Percentiles rank a stretch among this genome's conserved stretches.
phyloP scores from a whole-genome alignment of 2,888 invertebrate species.

The Patella ulyssiponensis region DNA sequence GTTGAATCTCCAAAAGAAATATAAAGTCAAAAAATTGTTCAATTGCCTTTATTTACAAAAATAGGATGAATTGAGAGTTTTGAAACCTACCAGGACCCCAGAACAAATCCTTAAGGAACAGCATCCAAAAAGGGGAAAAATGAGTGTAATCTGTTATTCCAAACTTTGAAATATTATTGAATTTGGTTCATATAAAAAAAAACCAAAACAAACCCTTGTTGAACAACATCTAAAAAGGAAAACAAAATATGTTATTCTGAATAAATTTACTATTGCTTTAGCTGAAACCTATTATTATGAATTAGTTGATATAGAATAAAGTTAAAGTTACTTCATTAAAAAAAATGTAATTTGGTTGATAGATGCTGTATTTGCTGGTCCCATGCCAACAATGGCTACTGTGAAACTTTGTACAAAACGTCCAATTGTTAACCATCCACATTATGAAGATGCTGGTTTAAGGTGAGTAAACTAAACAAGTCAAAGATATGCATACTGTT shows the following conservation, averaged over 20 bases:
- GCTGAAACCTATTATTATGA: too few relatives aligned
- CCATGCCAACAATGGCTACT: constrained; percentile 88
- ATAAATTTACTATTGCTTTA: neutral
- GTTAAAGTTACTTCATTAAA: too few relatives aligned
- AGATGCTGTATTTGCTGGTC: constrained; percentile 86
- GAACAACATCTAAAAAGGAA: neutral
- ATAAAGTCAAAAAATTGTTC: too few relatives aligned
- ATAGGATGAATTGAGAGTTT: too few relatives aligned
- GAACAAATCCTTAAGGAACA: neutral
- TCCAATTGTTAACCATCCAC: constrained; percentile 89
- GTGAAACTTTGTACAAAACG: constrained; percentile 83
- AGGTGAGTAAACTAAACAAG: constrained; percentile 75
- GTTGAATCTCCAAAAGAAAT: too few relatives aligned
- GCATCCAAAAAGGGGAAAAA: neutral
- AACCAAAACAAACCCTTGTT: neutral
- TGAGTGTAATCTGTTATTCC: neutral
- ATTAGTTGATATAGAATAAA: too few relatives aligned
- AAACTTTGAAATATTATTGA: too few relatives aligned
- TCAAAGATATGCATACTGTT: too few relatives aligned
- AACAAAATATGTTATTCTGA: neutral
- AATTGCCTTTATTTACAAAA: too few relatives aligned
- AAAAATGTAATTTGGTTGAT: constrained; percentile 22
- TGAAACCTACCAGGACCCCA: too few relatives aligned
- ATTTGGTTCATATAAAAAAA: too few relatives aligned
- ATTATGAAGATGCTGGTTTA: constrained; percentile 85